Conservation (phyloP, 2,113 vertebrate genomes). For the Pimephales promelas region DNA sequence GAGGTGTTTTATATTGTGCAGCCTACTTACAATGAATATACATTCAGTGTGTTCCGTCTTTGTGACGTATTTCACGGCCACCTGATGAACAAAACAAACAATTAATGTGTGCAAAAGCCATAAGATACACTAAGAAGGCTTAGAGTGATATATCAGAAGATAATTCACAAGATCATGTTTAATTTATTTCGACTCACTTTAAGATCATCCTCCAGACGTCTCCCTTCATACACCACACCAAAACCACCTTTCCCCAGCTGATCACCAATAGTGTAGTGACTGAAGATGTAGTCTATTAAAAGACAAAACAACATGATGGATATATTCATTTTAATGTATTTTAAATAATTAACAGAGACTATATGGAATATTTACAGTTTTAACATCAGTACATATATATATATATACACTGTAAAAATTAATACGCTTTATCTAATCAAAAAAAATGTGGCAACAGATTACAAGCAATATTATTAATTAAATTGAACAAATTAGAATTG, state of each 20-base stretch:
- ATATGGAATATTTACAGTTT: background rate
- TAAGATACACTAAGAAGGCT: background rate
- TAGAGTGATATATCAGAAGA: background rate
- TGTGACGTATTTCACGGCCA: background rate
- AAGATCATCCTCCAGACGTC: no score
- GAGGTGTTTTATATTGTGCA: background rate
- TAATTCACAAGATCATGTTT: background rate
- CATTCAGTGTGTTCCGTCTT: background rate
- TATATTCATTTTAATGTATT: background rate
- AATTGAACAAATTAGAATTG: no score
- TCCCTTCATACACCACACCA: no score
- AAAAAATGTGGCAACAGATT: no score
- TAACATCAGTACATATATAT: no score
- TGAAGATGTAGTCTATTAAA: constrained; percentile 17
- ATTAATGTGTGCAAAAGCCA: background rate
- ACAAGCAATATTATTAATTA: no score
- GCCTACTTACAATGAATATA: background rate
- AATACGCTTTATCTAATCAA: no score
- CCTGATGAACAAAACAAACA: background rate
- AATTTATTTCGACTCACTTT: background rate
- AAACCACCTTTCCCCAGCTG: no score
- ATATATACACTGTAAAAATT: no score
- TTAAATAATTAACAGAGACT: background rate
- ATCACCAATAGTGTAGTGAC: background rate
- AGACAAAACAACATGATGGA: background rate